Percentiles rank a stretch among this genome's conserved stretches.
Conservation (phyloP, 2,888 invertebrate genomes). For the Camptogramma bilineatum region DNA sequence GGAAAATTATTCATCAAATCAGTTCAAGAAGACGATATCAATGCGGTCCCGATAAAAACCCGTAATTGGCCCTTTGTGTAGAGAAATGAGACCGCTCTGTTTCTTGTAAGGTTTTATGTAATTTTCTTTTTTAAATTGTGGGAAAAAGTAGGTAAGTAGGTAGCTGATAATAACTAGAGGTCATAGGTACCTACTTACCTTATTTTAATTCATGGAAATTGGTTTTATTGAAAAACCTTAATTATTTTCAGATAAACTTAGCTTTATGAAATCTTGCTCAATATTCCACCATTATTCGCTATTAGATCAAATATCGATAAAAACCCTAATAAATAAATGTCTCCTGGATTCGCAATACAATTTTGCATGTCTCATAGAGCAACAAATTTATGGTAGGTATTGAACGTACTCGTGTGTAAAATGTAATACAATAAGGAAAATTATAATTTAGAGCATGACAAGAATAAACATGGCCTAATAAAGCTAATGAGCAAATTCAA, state of each 20-base stretch:
- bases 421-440: constrained; percentile 1
- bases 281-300: no score
- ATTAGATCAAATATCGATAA: neutral
- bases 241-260: no score
- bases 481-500: constrained; percentile 11
- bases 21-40: constrained; percentile 54
- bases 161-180: neutral
- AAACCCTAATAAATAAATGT: neutral
- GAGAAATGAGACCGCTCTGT: constrained; percentile 41
- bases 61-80: constrained; percentile 67
- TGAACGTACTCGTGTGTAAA: neutral
- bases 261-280: no score
- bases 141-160: no score
- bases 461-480: constrained; percentile 9
- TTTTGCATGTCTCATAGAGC: neutral
- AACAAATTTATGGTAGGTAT: neutral
- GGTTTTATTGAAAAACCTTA: no score
- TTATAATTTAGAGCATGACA: constrained; percentile 2
- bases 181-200: no score
- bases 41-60: constrained; percentile 56
- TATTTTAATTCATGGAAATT: no score
- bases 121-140: constrained; percentile 2
- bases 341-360: neutral
- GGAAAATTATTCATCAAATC: constrained; percentile 77
- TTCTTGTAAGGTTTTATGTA: constrained; percentile 12